Conservation (phyloP, 2,797 vertebrate genomes). For the Myripristis murdjan region DNA sequence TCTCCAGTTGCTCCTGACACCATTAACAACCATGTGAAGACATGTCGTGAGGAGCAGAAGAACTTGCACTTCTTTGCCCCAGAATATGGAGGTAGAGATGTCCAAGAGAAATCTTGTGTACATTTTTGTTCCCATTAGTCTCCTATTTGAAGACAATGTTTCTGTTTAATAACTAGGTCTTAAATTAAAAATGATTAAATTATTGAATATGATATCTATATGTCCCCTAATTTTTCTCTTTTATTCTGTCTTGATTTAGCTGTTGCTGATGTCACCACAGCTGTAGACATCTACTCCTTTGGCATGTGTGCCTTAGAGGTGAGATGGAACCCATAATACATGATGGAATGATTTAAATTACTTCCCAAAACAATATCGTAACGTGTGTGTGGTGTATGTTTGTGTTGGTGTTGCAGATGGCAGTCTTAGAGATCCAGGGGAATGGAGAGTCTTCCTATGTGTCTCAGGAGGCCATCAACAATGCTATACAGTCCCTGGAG, state of each 20-base stretch:
- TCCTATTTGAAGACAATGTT: too few species aligned
- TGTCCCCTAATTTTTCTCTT: background rate
- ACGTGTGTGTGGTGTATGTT: constrained; percentile 8
- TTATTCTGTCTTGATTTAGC: constrained; percentile 75
- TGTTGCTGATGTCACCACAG: constrained; percentile 94
- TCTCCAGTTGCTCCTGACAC: constrained; percentile 94
- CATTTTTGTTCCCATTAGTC: background rate
- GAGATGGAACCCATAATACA: constrained; percentile 26
- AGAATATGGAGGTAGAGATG: constrained; percentile 92
- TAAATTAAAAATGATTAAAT: too few species aligned
- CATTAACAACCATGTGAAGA: constrained; percentile 98
- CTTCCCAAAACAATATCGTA: constrained; percentile 6
- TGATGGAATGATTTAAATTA: background rate
- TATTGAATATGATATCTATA: background rate
- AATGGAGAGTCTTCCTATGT: constrained; percentile 95
- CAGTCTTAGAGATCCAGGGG: constrained; percentile 96
- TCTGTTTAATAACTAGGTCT: too few species aligned
- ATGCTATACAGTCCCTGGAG: constrained; percentile 95
- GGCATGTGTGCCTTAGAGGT: constrained; percentile 99
- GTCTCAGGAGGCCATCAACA: constrained; percentile 96
- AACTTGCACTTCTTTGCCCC: constrained; percentile 98
- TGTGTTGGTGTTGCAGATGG: constrained; percentile 89
- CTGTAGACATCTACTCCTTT: constrained; percentile 98
- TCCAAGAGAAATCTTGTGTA: background rate
- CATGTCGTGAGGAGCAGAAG: constrained; percentile 94